These are phyloP conservation scores for Apodemus speciosus DNA, from an alignment of 2,113 vertebrate genomes.

Conservation along the genomic window DNA sequence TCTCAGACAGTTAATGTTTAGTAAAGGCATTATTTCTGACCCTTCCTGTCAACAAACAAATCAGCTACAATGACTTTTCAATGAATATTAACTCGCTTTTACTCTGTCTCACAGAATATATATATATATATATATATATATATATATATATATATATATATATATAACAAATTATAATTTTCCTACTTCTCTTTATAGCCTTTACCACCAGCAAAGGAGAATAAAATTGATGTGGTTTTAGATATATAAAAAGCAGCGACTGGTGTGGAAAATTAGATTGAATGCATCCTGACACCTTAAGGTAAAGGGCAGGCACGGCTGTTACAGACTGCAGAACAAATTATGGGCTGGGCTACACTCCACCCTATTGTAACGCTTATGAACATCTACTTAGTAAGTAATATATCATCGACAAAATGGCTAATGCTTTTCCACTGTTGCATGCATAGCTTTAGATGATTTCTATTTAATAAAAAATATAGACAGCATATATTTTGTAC, in stretches of 20 bases:
- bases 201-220: background rate
- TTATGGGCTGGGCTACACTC: background rate
- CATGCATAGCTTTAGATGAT: background rate
- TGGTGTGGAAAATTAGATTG: background rate
- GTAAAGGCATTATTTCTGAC: background rate
- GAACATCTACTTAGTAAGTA: background rate
- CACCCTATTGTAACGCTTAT: background rate
- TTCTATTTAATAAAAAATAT: background rate
- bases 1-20: slow-evolving; percentile 39
- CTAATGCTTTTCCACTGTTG: background rate
- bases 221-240: background rate
- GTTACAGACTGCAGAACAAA: background rate
- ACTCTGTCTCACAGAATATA: background rate
- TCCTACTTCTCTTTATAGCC: background rate
- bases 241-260: background rate
- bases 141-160: background rate
- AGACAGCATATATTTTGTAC: background rate
- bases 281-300: background rate
- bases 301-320: background rate
- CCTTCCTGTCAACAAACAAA: background rate
- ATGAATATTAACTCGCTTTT: background rate
- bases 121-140: too few relatives aligned
- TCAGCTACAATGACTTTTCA: background rate
- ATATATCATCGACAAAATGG: background rate
- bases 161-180: background rate